phyloP scores from a whole-genome alignment of 2,797 vertebrate species.

The Pipistrellus nathusii region DNA sequence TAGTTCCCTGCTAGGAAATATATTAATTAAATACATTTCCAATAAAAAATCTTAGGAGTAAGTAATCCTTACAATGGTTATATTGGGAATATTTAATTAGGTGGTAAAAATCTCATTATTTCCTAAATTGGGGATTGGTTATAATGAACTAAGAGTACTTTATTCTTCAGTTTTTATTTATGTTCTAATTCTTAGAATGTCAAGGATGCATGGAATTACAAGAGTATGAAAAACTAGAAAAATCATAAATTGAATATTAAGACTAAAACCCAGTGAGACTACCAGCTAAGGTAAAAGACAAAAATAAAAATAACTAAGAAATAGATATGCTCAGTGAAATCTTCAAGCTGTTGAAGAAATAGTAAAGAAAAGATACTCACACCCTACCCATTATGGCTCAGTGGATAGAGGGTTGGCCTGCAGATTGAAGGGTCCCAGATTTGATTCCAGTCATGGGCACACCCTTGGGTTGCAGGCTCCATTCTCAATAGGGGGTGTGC shows the following conservation, averaged over 20 bases:
- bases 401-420: too few species aligned
- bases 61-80: not conserved
- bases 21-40: not conserved
- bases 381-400: too few species aligned
- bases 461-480: too few species aligned
- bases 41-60: not conserved
- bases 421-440: too few species aligned
- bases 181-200: not conserved
- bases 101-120: not conserved
- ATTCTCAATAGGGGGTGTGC: too few species aligned
- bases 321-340: not conserved
- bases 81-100: not conserved
- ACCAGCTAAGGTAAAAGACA: not conserved
- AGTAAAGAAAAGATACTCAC: not conserved
- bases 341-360: not conserved
- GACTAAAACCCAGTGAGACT: not conserved
- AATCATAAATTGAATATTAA: not conserved
- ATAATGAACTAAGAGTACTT: not conserved
- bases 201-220: not conserved
- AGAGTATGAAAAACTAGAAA: not conserved
- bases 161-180: slow-evolving; percentile 35
- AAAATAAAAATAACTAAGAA: not conserved
- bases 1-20: not conserved
- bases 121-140: not conserved
- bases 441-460: too few species aligned